A percentile compares a stretch with the other conserved stretches of the same genome.
Conservation (phyloP, 2,797 vertebrate species). For the Schizopygopsis malacanthus region DNA sequence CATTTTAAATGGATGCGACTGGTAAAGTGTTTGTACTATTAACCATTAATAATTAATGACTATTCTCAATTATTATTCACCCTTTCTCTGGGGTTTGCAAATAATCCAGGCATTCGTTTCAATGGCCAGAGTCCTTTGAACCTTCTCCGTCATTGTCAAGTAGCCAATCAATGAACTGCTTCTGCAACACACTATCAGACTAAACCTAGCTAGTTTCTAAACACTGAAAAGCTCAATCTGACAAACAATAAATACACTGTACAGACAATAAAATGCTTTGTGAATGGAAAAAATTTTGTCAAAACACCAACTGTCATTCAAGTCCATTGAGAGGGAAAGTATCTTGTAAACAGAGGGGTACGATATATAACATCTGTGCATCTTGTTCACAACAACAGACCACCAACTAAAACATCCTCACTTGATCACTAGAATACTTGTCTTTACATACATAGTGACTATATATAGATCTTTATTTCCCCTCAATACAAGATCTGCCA, state of each 20-base stretch:
- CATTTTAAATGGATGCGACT: neutral
- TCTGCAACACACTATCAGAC: slow-evolving; percentile 5
- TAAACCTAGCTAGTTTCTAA: slow-evolving; percentile 1
- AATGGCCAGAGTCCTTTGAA: neutral
- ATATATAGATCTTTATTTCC: neutral
- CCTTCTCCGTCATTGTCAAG: neutral
- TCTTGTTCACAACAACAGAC: neutral
- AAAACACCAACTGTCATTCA: slow-evolving; percentile 6
- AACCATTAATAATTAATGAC: slow-evolving; percentile 38
- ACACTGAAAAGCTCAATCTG: neutral
- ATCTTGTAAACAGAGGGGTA: neutral
- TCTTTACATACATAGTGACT: neutral
- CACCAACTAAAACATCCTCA: neutral
- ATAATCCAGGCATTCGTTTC: slow-evolving; percentile 9
- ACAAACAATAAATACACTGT: neutral
- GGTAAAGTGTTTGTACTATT: neutral
- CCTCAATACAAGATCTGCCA: slow-evolving; percentile 19
- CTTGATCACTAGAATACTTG: neutral
- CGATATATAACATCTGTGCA: slow-evolving; percentile 14
- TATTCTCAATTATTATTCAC: neutral
- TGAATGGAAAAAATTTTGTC: neutral
- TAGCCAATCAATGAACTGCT: slow-evolving; percentile 21
- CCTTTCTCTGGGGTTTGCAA: slow-evolving; percentile 14
- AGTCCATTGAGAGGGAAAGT: neutral
- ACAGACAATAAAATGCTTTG: slow-evolving; percentile 8